phyloP scores from a whole-genome alignment of 2,888 invertebrate genomes.

The Chrysolina americana region DNA sequence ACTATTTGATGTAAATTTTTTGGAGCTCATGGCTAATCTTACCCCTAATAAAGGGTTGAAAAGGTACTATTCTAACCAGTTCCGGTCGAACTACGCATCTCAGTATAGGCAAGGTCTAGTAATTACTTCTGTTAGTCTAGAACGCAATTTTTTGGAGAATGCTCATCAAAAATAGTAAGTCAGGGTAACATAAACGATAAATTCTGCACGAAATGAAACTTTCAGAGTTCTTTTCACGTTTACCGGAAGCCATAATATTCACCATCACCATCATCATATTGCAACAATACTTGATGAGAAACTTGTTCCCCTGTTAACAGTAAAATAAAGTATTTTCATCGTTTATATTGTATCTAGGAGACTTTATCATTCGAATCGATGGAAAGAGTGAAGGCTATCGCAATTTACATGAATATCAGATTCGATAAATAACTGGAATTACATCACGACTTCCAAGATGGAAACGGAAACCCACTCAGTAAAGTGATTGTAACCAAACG shows the following conservation, averaged over 20 bases:
- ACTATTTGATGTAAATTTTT: too few species aligned
- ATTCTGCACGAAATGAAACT: not conserved
- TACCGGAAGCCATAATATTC: not conserved
- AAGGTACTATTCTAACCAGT: too few species aligned
- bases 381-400: constrained; percentile 2
- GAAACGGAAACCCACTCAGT: constrained; percentile 2
- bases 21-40: too few species aligned
- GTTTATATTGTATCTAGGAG: not conserved
- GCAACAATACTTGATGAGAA: not conserved
- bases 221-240: not conserved
- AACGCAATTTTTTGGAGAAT: too few species aligned
- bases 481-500: not conserved
- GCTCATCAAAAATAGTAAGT: too few species aligned
- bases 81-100: too few species aligned
- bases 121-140: too few species aligned
- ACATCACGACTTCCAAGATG: constrained; percentile 10
- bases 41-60: too few species aligned
- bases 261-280: too few species aligned
- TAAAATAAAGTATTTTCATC: not conserved
- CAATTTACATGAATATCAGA: constrained; percentile 4
- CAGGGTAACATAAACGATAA: too few species aligned
- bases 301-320: not conserved
- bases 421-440: constrained; percentile 11
- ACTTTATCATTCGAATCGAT: not conserved
- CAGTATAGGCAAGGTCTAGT: too few species aligned